Percentiles rank a stretch among this genome's conserved stretches.
Conservation (phyloP, 1,140 invertebrate genomes). For the Thaumetopoea pityocampa region DNA sequence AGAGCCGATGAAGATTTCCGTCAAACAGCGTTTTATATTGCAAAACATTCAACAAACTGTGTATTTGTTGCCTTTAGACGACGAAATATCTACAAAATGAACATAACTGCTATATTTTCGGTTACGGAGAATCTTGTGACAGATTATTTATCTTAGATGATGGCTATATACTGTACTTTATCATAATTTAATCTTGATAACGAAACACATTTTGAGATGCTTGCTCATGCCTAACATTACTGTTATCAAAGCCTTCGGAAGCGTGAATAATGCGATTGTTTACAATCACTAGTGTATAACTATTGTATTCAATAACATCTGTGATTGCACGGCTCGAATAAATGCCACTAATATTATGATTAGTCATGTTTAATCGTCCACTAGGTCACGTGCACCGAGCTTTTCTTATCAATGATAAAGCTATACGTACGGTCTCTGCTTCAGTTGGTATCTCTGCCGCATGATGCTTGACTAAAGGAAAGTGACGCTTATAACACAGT, state of each 20-base stretch:
- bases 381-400: conserved; percentile 22
- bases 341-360: conserved; percentile 20
- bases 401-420: conserved; percentile 17
- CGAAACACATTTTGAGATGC: not conserved
- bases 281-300: conserved; percentile 34
- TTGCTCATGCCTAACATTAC: conserved; percentile 19
- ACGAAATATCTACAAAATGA: not conserved
- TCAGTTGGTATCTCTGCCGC: conserved; percentile 69
- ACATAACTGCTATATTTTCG: no score
- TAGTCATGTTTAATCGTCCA: conserved; percentile 23
- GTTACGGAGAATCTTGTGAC: not conserved
- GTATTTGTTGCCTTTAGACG: conserved; percentile 7
- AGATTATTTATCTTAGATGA: conserved; percentile 1
- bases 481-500: conserved; percentile 26
- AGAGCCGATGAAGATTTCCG: conserved; percentile 39
- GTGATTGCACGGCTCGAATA: conserved; percentile 20
- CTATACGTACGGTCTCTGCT: conserved; percentile 66
- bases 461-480: conserved; percentile 32
- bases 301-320: conserved; percentile 40
- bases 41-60: conserved; percentile 41
- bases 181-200: not conserved
- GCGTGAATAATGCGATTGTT: conserved; percentile 56
- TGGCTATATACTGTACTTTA: conserved; percentile 1
- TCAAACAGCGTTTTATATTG: conserved; percentile 49
- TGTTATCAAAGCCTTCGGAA: conserved; percentile 34